These are phyloP conservation scores for Antechinus flavipes DNA, from an alignment of 2,113 vertebrate species.

Conservation along the genomic window DNA sequence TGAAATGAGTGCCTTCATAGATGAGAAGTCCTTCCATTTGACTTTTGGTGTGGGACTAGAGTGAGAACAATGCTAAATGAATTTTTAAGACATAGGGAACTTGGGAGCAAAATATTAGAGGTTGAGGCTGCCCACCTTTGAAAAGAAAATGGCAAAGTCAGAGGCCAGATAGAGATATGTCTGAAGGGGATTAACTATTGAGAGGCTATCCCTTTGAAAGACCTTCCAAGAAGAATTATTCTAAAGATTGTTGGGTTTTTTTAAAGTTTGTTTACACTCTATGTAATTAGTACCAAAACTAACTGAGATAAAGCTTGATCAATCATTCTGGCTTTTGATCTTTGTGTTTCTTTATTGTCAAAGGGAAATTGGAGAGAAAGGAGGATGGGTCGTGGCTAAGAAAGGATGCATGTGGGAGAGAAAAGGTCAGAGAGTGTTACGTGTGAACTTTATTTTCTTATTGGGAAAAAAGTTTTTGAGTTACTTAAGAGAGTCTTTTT, in stretches of 20 bases:
- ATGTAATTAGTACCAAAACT: background rate
- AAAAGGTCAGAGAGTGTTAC: background rate
- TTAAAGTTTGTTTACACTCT: background rate
- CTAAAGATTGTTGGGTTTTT: background rate
- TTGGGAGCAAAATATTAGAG: background rate
- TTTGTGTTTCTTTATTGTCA: background rate
- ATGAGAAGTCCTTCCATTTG: background rate
- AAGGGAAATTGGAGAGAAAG: background rate
- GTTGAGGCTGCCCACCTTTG: background rate
- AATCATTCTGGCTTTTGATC: background rate
- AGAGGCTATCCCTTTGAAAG: background rate
- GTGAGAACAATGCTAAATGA: background rate
- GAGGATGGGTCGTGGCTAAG: background rate
- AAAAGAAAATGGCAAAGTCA: background rate
- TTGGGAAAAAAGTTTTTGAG: background rate
- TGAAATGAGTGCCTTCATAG: background rate
- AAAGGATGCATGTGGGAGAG: background rate
- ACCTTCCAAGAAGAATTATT: background rate
- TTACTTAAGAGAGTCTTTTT: background rate
- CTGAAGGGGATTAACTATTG: background rate
- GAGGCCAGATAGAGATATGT: background rate
- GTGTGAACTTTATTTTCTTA: background rate
- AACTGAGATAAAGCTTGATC: background rate
- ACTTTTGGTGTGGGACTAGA: background rate
- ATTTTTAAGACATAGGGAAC: background rate